Conservation (phyloP, 1,140 invertebrate genomes). For the Tetramorium alpestre region DNA sequence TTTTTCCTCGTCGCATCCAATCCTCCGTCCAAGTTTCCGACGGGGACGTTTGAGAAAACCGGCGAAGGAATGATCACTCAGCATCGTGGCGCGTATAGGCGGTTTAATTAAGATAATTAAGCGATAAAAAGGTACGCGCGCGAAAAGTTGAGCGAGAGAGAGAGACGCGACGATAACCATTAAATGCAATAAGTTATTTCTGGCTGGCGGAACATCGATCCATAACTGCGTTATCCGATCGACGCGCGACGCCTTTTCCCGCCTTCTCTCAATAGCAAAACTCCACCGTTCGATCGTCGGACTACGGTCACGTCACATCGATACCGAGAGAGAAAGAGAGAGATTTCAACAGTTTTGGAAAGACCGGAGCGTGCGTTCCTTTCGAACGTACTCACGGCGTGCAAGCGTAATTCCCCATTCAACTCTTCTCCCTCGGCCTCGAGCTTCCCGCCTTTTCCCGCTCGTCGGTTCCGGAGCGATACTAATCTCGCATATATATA, state of each 20-base stretch:
- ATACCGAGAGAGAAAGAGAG: not conserved
- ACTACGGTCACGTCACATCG: conserved; percentile 8
- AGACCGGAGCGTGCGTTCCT: not conserved
- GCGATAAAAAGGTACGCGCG: conserved; percentile 16
- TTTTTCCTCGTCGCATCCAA: not conserved
- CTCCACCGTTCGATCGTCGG: not conserved
- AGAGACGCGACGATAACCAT: conserved; percentile 51
- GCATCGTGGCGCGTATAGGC: not conserved
- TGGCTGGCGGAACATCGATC: conserved; percentile 48
- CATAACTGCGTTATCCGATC: conserved; percentile 56
- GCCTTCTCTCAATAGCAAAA: conserved; percentile 46
- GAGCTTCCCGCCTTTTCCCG: conserved; percentile 27
- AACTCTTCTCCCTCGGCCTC: conserved; percentile 7
- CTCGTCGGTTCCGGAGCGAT: not conserved
- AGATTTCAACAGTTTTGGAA: not conserved
- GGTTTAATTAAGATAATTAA: conserved; percentile 48
- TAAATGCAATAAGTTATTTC: conserved; percentile 60
- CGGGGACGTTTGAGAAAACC: not conserved
- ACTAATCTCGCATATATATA: not conserved
- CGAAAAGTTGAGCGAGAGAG: conserved; percentile 13
- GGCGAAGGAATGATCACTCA: not conserved
- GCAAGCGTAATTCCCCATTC: not conserved
- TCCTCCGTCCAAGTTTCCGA: not conserved
- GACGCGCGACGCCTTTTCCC: conserved; percentile 60
- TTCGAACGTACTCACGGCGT: not conserved